These are phyloP conservation scores for Trichechus manatus DNA, from an alignment of 2,113 vertebrate genomes.

Conservation along the genomic window DNA sequence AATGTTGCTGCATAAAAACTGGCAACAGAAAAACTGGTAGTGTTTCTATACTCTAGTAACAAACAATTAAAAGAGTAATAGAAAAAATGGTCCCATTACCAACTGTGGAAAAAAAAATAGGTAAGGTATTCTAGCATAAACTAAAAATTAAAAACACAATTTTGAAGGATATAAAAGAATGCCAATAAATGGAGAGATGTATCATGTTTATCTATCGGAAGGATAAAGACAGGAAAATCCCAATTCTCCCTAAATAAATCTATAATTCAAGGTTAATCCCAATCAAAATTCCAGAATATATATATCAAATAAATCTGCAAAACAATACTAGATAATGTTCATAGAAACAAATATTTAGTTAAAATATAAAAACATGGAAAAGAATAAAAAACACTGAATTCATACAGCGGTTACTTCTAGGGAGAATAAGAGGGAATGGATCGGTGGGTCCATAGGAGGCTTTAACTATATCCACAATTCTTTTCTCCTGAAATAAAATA, in stretches of 20 bases:
- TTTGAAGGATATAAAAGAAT: constrained; percentile 16
- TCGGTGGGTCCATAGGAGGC: not conserved
- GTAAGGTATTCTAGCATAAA: not conserved
- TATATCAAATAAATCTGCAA: constrained; percentile 7
- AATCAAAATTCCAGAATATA: not conserved
- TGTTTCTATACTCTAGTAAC: not conserved
- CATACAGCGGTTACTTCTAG: not conserved
- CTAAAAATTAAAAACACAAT: not conserved
- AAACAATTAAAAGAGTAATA: not conserved
- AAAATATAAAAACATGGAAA: not conserved
- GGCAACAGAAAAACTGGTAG: not conserved
- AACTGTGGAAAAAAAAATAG: not conserved
- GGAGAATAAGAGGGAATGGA: not conserved
- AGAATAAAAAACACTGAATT: not conserved
- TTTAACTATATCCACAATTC: not conserved
- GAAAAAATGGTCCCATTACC: not conserved
- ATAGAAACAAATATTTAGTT: not conserved
- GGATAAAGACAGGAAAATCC: constrained; percentile 10
- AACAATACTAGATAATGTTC: not conserved
- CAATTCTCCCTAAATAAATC: not conserved
- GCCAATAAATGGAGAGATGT: not conserved
- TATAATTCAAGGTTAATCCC: not conserved
- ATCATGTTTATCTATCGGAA: not conserved
- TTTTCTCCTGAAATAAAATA: constrained; percentile 19
- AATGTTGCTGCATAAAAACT: not conserved